Evolutionary conservation across 1,140 invertebrate genomes (phyloP), one percentile per base, ranked within the genome.

Genomic region (Drosophila nigrodunni): DNA sequence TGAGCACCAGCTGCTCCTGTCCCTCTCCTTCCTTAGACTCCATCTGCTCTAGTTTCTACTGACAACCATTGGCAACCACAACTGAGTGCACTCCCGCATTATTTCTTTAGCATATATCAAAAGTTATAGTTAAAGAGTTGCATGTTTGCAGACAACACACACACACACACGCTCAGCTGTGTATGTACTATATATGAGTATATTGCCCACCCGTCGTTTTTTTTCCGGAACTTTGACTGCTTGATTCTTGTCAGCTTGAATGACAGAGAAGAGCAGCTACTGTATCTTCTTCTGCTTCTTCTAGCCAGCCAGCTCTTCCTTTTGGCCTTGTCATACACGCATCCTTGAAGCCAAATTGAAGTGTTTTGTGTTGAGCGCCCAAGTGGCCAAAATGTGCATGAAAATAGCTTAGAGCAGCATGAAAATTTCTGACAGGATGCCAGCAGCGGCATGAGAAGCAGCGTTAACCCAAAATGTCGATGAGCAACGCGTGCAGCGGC

Each of bases 91-190:
- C 85, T 85, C 60, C 69, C 70, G 69, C 85, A 88, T 85, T 89
- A 88, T 89, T 88, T 83, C 83, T 74, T 80, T 75, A 85, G 85
- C 86, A 89, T 89, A 83, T 88, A 89, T 88, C 80, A 88, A 88
- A 88, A 88, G 85, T 88, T 88, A 88, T 88, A 89, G 85, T 89
- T 89, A 85, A 89, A 90, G 85, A 80, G 85, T 88, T 78, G 79
- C 70, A 67, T 69, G 77, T 79, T 83, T 61, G 55, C 18, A 13
- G 34, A 37, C 37, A 11, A 52, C 25, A 52, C 50, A 8, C 18
- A 5, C 49, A 13, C 41, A 43, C 11, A 43, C 41, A 2, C 11
- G 59, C 54, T 35, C 47, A 50, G 9, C 5, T 62, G 39, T 62
- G 49, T 35, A 34, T 62, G 49, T 35, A 34, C 15, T 54, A 15